Percentiles rank a stretch among this genome's conserved stretches.
phyloP scores from a whole-genome alignment of 2,797 vertebrate genomes.

The Podarcis lilfordi region DNA sequence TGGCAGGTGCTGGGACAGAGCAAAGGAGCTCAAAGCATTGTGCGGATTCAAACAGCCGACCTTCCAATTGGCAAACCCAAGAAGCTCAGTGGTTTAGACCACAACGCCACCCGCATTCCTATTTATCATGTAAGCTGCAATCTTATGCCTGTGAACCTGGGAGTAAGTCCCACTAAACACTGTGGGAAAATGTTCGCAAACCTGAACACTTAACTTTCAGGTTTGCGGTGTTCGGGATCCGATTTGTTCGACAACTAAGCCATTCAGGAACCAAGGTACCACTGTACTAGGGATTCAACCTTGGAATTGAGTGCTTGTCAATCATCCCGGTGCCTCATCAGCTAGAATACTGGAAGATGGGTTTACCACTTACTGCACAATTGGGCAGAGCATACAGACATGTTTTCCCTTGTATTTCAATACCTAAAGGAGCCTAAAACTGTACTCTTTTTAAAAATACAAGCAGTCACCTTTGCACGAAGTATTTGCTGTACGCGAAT shows the following conservation, averaged over 20 bases:
- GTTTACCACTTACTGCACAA: neutral
- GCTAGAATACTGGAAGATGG: neutral
- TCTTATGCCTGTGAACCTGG: neutral
- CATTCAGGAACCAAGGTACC: no score
- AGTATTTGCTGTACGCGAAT: constrained; percentile 67
- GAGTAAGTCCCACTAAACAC: neutral
- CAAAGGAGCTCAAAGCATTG: no score
- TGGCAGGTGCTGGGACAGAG: no score
- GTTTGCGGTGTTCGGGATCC: no score
- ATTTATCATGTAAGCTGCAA: neutral
- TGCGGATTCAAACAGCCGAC: no score
- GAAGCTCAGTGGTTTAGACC: no score
- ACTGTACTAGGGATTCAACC: neutral
- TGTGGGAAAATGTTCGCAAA: neutral
- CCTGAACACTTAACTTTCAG: no score
- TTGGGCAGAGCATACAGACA: neutral
- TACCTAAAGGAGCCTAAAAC: neutral
- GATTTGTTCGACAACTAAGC: no score
- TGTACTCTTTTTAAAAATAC: neutral
- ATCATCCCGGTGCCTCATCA: neutral
- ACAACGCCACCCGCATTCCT: no score
- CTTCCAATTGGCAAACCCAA: no score
- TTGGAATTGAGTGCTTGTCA: neutral
- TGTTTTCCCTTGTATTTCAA: neutral
- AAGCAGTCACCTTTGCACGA: constrained; percentile 83